Evolutionary conservation across 2,113 vertebrate species (phyloP), one percentile per base, ranked within the genome.

Genomic region (Alligator mississippiensis): DNA sequence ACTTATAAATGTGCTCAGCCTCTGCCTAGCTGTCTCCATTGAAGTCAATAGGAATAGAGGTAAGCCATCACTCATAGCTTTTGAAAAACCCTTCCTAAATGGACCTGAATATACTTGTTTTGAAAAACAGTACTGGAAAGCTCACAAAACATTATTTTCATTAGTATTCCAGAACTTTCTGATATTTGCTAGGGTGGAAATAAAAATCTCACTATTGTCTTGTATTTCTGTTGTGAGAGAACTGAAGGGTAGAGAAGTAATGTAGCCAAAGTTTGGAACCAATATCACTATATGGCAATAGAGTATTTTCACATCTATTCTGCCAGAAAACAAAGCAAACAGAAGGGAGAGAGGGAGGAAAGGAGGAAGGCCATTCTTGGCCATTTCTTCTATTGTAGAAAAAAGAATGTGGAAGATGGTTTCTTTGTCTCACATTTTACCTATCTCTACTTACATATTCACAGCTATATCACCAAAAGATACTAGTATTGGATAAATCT

Each of bases 341-440:
- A 4, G 4, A 4, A 10, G 2, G 47, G 47, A 47, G 47, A 47
- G 47, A 47, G 47, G 47, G 47, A 47, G 47, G 7, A 8, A 47
- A 47, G 47, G 47, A 47, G 47, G 47, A 8, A 63, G 14, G 28
- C 62, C 61, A 78, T 55, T 70, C 70, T 87, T 72, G 38, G 38
- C 66, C 58, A 27, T 68, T 55, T 61, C 70, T 59, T 17, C 28
- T 84, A 54, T 63, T 87, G 15, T n/a, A 21, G 68, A 84, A 87
- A 82, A 82, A 88, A 47, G 60, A 68, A 60, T 7, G 72, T 64
- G 70, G 83, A 88, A 96, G 78, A 78, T 91, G 59, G 88, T 54
- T 96, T 88, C 77, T 90, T 79, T 57, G 61, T 58, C 80, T 93
- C 27, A 3, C n/a, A 83, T 88, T 30, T 30, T 57, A 68, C 76